Conservation (phyloP, 2,113 vertebrate species). For the Burhinus oedicnemus region DNA sequence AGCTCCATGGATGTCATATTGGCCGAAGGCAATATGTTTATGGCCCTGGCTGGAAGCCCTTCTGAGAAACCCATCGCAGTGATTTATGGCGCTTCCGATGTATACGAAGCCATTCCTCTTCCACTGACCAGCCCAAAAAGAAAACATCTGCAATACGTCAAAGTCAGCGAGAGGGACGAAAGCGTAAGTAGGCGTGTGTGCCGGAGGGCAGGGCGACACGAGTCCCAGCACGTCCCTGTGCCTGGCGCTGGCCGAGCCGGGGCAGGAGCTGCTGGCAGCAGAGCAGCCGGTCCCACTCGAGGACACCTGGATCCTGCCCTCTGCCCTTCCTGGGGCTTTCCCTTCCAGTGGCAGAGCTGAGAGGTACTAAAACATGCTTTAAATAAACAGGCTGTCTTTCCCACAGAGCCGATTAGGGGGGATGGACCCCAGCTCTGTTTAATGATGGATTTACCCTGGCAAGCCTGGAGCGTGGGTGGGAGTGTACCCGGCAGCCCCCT, state of each 20-base stretch:
- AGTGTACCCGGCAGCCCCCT: fast-evolving
- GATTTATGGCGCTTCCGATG: constrained; percentile 26
- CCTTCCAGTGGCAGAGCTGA: fast-evolving
- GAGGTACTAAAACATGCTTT: neutral
- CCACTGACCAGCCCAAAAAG: neutral
- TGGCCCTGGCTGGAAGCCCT: constrained; percentile 31
- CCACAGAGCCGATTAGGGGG: neutral
- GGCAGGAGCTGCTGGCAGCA: neutral
- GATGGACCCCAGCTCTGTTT: neutral
- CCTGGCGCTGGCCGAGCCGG: neutral
- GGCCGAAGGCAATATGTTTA: constrained; percentile 15
- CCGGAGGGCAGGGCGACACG: neutral
- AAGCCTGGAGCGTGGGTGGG: fast-evolving
- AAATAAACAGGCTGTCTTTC: neutral
- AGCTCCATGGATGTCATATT: constrained; percentile 30
- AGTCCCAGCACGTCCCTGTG: neutral
- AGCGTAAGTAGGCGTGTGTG: neutral
- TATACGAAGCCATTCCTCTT: neutral
- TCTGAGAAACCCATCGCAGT: constrained; percentile 22
- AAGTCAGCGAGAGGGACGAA: neutral
- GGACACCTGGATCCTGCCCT: neutral
- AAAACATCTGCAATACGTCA: neutral
- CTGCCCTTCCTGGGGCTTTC: neutral
- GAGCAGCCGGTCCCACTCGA: neutral
- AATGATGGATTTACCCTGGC: neutral